Evolutionary conservation across 1,140 invertebrate genomes (phyloP).

Genomic region (Drosophila persimilis): DNA sequence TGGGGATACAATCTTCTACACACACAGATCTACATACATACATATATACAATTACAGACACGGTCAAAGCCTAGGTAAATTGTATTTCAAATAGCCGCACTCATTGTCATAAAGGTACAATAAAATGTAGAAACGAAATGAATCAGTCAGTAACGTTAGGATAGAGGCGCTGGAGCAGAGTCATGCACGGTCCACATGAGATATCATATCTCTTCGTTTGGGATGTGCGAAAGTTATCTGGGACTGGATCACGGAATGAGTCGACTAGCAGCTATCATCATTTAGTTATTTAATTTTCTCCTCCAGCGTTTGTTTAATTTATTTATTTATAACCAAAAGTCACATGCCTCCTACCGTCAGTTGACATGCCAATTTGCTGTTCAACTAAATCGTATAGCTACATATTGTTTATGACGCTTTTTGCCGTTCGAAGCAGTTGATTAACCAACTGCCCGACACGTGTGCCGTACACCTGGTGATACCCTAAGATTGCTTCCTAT

Average conservation of each 20-base stretch:
- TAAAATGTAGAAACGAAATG: slow-evolving; percentile 33
- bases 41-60: slow-evolving; percentile 22
- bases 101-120: slow-evolving; percentile 10
- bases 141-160: slow-evolving; percentile 45
- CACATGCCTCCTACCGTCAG: slow-evolving; percentile 58
- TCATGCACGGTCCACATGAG: not conserved
- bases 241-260: slow-evolving; percentile 21
- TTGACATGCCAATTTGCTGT: slow-evolving; percentile 58
- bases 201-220: not conserved
- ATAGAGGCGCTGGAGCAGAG: slow-evolving; percentile 25
- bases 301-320: slow-evolving; percentile 47
- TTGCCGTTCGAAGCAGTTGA: slow-evolving; percentile 17
- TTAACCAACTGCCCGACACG: slow-evolving; percentile 25
- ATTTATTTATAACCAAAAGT: slow-evolving; percentile 56
- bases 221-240: slow-evolving; percentile 25
- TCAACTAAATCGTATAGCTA: slow-evolving; percentile 39
- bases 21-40: slow-evolving; percentile 27
- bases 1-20: not conserved
- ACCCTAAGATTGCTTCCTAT: slow-evolving; percentile 11
- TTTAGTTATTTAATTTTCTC: slow-evolving; percentile 64
- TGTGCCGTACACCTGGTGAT: slow-evolving; percentile 19
- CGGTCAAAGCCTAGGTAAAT: slow-evolving; percentile 2
- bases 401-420: slow-evolving; percentile 21
- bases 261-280: slow-evolving; percentile 48
- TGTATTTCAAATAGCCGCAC: slow-evolving; percentile 29